These are phyloP conservation scores for Acronicta leporina DNA, from an alignment of 2,888 invertebrate genomes.

Conservation along the genomic window DNA sequence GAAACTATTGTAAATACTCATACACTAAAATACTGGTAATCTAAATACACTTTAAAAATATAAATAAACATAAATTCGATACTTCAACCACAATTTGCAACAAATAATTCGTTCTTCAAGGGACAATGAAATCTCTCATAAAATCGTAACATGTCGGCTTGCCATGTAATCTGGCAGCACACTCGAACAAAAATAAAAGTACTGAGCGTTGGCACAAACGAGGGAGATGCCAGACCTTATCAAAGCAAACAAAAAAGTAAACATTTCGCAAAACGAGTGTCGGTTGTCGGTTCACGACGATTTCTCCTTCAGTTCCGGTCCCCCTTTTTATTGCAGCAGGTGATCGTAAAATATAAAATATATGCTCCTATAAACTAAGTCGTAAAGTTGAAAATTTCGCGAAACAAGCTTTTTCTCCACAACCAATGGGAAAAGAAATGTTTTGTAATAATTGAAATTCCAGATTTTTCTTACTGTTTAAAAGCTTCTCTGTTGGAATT, in stretches of 20 bases:
- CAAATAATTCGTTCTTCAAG: no score
- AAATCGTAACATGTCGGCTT: neutral
- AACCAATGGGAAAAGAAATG: constrained; percentile 45
- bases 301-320: constrained; percentile 48
- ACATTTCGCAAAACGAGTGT: constrained; percentile 50
- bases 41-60: no score
- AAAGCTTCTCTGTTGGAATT: no score
- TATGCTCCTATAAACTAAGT: constrained; percentile 73
- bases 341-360: constrained; percentile 76
- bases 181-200: constrained; percentile 13
- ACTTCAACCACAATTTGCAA: no score
- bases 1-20: no score
- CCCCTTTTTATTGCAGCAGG: constrained; percentile 51
- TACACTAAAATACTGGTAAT: no score
- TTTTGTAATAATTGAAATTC: constrained; percentile 25
- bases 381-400: constrained; percentile 74
- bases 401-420: constrained; percentile 63
- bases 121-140: no score
- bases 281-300: constrained; percentile 50
- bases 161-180: constrained; percentile 3
- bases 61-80: no score
- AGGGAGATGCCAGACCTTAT: constrained; percentile 34
- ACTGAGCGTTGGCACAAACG: constrained; percentile 24
- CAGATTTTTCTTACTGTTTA: no score
- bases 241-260: constrained; percentile 46